These are phyloP conservation scores for Alsophila aescularia DNA, from an alignment of 2,888 invertebrate species.

Conservation along the genomic window DNA sequence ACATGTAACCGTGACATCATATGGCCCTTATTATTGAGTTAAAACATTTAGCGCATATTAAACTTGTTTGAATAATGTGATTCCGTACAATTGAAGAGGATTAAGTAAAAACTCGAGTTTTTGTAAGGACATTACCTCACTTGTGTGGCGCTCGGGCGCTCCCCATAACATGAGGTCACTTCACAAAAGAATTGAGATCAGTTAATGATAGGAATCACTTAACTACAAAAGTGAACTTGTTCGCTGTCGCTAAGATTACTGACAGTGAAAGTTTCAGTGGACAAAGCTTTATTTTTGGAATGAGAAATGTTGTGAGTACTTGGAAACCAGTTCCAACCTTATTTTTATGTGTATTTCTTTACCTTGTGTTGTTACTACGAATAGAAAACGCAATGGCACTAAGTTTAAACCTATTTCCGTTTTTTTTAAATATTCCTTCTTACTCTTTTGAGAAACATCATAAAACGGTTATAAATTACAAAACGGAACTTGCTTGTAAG, in stretches of 20 bases:
- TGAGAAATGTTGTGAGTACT: too few relatives aligned
- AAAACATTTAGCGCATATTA: slow-evolving; percentile 44
- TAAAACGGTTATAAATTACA: too few relatives aligned
- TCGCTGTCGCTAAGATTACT: slow-evolving; percentile 44
- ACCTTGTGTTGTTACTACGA: too few relatives aligned
- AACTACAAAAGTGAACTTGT: slow-evolving; percentile 59
- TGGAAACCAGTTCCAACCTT: too few relatives aligned
- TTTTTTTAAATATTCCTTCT: too few relatives aligned
- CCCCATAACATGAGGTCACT: slow-evolving; percentile 58
- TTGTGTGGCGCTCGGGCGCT: slow-evolving; percentile 49
- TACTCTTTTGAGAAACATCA: too few relatives aligned
- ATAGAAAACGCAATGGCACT: too few relatives aligned
- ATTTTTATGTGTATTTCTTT: too few relatives aligned
- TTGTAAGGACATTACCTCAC: slow-evolving; percentile 68
- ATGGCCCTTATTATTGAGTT: slow-evolving; percentile 28
- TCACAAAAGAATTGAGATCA: slow-evolving; percentile 47
- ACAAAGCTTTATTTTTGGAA: too few relatives aligned
- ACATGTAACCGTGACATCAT: slow-evolving; percentile 40
- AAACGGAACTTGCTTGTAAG: too few relatives aligned
- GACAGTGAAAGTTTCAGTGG: slow-evolving; percentile 28
- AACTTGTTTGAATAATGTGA: slow-evolving; percentile 56
- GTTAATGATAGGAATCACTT: slow-evolving; percentile 55
- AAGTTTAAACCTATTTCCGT: neutral
- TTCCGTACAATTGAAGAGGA: slow-evolving; percentile 52
- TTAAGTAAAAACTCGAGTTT: slow-evolving; percentile 55